Evolutionary conservation across 2,797 vertebrate genomes (phyloP).

Genomic region (Darevskia nairensis): DNA sequence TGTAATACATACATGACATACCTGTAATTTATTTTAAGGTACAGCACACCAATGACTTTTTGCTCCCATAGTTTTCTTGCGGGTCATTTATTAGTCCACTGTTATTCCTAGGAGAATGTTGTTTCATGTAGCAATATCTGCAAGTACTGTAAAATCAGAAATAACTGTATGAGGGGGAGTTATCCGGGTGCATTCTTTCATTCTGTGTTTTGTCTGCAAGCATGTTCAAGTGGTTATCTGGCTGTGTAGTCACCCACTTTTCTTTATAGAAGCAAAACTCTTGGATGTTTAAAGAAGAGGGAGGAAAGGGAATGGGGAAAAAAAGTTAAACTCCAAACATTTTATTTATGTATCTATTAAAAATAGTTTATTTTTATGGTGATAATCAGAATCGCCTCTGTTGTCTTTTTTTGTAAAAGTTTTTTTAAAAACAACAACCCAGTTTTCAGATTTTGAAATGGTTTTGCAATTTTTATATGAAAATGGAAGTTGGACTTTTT

Average conservation of each 20-base stretch:
- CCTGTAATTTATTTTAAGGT: constrained; percentile 77
- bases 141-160: constrained; percentile 75
- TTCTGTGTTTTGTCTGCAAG: constrained; percentile 59
- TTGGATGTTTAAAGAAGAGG: constrained; percentile 22
- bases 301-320: neutral
- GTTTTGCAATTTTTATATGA: neutral
- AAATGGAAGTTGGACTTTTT: constrained; percentile 17
- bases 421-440: neutral
- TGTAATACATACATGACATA: neutral
- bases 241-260: constrained; percentile 54
- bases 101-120: constrained; percentile 50
- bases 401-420: constrained; percentile 39
- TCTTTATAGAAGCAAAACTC: constrained; percentile 68
- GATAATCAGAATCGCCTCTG: constrained; percentile 61
- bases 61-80: constrained; percentile 42
- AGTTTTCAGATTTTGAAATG: constrained; percentile 31
- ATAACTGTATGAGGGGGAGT: constrained; percentile 64
- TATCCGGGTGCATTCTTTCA: constrained; percentile 57
- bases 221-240: constrained; percentile 71
- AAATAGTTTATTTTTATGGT: constrained; percentile 80
- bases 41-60: constrained; percentile 47
- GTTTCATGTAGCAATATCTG: constrained; percentile 66
- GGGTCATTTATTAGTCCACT: neutral
- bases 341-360: constrained; percentile 82
- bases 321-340: constrained; percentile 62